Conservation (phyloP, 2,888 invertebrate genomes). For the Lochmaea capreae region DNA sequence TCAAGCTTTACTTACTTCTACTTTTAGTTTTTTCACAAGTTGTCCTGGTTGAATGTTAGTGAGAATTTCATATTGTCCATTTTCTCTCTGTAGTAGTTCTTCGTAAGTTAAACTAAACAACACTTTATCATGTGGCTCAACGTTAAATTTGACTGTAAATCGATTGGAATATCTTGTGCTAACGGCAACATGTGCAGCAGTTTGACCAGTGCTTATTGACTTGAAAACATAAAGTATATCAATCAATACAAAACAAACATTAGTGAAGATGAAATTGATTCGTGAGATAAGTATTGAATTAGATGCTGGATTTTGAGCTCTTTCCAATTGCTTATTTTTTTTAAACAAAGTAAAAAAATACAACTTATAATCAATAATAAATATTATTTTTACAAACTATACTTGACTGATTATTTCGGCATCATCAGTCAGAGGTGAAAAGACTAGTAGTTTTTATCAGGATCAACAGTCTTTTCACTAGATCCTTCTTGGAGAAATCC, state of each 20-base stretch:
- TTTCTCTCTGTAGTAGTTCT: conserved; percentile 72
- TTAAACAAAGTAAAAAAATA: no score
- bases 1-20: conserved; percentile 65
- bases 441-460: no score
- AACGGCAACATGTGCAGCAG: conserved; percentile 71
- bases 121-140: conserved; percentile 71
- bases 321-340: no score
- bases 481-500: no score
- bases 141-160: conserved; percentile 74
- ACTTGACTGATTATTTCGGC: no score
- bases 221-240: conserved; percentile 47
- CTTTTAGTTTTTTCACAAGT: conserved; percentile 71
- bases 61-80: conserved; percentile 75
- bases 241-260: not conserved
- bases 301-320: no score
- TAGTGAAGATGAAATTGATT: no score
- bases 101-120: conserved; percentile 79
- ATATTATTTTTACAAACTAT: no score
- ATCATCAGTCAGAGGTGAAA: no score
- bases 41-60: conserved; percentile 76
- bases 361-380: no score
- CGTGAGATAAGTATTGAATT: no score
- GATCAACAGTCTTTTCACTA: no score
- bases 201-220: conserved; percentile 70
- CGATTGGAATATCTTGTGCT: conserved; percentile 76